A percentile compares a stretch with the other conserved stretches of the same genome.
These are phyloP conservation scores for Enhydra lutris DNA, from an alignment of 2,113 vertebrate genomes.

Conservation along the genomic window DNA sequence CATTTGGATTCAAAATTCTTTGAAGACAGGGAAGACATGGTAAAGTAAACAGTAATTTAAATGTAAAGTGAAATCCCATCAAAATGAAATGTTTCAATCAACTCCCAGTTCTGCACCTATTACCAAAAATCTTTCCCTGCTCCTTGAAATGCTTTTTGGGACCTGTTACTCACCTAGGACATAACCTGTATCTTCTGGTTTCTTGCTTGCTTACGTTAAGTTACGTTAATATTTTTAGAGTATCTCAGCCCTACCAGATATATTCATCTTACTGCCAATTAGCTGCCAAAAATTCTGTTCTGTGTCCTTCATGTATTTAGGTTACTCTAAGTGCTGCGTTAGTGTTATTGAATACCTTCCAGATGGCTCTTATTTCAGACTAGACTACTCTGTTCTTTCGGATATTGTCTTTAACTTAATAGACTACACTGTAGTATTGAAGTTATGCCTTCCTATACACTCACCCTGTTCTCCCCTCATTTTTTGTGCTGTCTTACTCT, in stretches of 20 bases:
- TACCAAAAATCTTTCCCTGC: not conserved
- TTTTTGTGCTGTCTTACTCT: not conserved
- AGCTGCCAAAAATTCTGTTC: not conserved
- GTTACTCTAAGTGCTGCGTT: not conserved
- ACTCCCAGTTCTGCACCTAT: not conserved
- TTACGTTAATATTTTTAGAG: not conserved
- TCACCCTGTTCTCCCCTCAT: not conserved
- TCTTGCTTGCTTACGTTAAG: not conserved
- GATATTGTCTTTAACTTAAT: conserved; percentile 7
- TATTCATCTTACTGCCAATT: not conserved
- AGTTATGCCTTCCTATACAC: not conserved
- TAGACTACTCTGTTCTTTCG: not conserved
- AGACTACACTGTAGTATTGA: not conserved
- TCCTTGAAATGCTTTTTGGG: not conserved
- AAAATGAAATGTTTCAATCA: conserved; percentile 41
- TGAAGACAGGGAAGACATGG: not conserved
- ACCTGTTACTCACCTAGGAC: not conserved
- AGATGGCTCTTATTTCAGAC: not conserved
- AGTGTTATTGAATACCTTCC: not conserved
- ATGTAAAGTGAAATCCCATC: not conserved
- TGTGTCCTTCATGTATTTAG: not conserved
- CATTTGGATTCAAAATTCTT: not conserved
- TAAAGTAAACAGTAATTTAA: conserved; percentile 36
- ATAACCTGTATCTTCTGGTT: not conserved
- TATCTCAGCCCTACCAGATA: not conserved